Conservation (phyloP, 2,113 vertebrate species). For the Tricholaema leucomelas region DNA sequence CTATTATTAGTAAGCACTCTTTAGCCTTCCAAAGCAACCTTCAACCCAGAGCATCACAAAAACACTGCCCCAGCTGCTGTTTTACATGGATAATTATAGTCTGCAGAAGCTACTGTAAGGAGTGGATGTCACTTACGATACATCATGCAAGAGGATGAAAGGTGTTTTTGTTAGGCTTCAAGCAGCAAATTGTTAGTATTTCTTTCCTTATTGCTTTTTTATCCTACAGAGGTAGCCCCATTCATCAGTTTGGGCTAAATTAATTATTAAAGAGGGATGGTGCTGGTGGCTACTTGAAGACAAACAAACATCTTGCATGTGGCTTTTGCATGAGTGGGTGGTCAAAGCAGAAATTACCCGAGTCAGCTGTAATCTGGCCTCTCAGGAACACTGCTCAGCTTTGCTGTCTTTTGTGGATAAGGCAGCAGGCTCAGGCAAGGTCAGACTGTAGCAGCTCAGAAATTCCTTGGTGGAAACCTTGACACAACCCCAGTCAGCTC, state of each 20-base stretch:
- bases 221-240: neutral
- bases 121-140: neutral
- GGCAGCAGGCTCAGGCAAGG: neutral
- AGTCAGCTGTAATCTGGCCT: neutral
- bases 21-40: conserved; percentile 35
- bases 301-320: neutral
- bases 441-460: neutral
- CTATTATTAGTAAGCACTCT: conserved; percentile 39
- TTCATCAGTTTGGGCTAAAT: neutral
- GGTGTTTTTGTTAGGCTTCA: neutral
- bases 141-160: conserved; percentile 19
- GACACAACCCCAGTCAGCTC: neutral
- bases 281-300: neutral
- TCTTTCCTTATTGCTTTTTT: neutral
- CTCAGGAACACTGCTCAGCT: neutral
- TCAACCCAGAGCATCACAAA: neutral
- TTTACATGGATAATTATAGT: conserved; percentile 44
- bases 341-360: neutral
- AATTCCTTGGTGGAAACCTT: neutral
- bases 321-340: neutral
- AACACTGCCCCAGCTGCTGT: conserved; percentile 8
- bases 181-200: neutral
- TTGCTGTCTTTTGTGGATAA: neutral
- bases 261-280: neutral
- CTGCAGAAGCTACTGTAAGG: conserved; percentile 39